Evolutionary conservation across 2,113 vertebrate genomes (phyloP), one percentile per base, ranked within the genome.

Genomic region (Dasypus novemcinctus): DNA sequence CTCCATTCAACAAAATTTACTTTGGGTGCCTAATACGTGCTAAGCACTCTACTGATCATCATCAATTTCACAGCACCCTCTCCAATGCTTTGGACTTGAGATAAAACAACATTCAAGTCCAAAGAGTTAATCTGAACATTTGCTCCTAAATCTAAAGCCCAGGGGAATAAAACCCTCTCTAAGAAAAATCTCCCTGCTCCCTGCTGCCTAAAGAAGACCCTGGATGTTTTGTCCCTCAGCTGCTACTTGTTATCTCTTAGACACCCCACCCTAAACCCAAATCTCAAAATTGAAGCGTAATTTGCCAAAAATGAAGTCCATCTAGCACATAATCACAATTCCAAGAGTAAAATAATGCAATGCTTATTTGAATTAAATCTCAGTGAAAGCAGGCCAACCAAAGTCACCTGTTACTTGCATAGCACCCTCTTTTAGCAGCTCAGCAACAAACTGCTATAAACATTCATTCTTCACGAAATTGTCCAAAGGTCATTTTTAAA

Each of bases 401-500:
- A 2, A 0, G 95, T 96, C 98, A 98, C 97, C 97, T 98, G 98
- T 98, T 97, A 59, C 71, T 49, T 33, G 72, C 0, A 84, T 46
- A 95, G 96, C 96, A 75, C 66, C 36, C 72, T 90, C 97, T 98
- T 96, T 98, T 91, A 98, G 97, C 85, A 96, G 95, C 95, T 89
- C 97, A 72, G 63, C 89, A 71, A 87, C 76, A 78, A 85, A 96
- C 85, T 57, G 92, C 96, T 97, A 97, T 94, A 97, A 98, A 98
- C 72, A 95, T 93, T 94, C 92, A 23, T 95, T 96, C 97, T 95
- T 96, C 63, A 72, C 36, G 79, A 96, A 96, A 98, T 95, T 82
- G 92, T 95, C 97, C 95, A 90, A 96, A 97, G 93, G 97, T 95
- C 94, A 96, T 90, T 98, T 95, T 94, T 93, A 97, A 97, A 97